Evolutionary conservation across 2,797 vertebrate species (phyloP), one percentile per base, ranked within the genome.

Genomic region (Danio tinwini): DNA sequence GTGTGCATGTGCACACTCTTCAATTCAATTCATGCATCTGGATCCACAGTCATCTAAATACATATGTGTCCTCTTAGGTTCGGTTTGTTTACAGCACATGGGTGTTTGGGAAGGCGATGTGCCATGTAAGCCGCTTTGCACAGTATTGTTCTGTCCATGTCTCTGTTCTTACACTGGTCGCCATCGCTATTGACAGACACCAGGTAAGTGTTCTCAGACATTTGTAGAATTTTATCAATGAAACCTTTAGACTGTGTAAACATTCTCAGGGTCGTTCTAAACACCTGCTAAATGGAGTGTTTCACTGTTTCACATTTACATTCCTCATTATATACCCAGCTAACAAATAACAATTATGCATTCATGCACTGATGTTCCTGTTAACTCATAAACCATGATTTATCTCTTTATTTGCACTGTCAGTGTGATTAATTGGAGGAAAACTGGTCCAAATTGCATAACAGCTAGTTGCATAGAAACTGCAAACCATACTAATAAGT

Each of bases 71-170:
- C 19, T n/a, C 19, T 53, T 84, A 95, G 94, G 93, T 93, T 61
- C 87, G 92, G 44, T 95, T 95, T 74, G 91, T 95, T 16, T 93
- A 91, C 88, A 94, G 93, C 53, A 94, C 92, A 5, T 94, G 94
- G 92, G 82, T 93, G 14, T 95, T 95, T 78, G 94, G 93, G 0
- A 93, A 91, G 85, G 81, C 85, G 53, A 94, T 94, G 92, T 94
- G 93, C 11, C 94, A 95, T 13, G 17, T 95, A 13, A 95, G 93
- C 83, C 86, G 92, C 0, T 95, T 94, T 84, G 93, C 92, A 0
- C 94, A 95, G 83, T 95, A 94, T 82, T 94, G 93, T 72, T 95
- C 94, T 0, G 92, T 94, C 16, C 93, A 95, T 0, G 93, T 94
- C 45, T 95, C 93, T 3, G 91, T 93, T 13, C 88, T 94, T 73